These are phyloP conservation scores for Brachyopa scutellaris DNA, from an alignment of 2,888 invertebrate genomes.

Conservation along the genomic window DNA sequence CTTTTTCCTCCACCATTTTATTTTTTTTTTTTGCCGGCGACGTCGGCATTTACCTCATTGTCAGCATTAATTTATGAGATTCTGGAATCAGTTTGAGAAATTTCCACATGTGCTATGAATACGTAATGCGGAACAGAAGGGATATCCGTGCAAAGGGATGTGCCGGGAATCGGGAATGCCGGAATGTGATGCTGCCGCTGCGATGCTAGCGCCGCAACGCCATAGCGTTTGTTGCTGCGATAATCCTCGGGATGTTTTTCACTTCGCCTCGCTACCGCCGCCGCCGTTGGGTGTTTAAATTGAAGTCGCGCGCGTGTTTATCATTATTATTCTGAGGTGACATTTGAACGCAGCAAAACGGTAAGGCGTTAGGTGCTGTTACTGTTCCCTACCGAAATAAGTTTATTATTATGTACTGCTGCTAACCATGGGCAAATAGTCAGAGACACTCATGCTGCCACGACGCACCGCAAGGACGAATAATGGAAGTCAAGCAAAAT, in stretches of 20 bases:
- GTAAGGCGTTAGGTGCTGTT: slow-evolving; percentile 60
- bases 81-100: slow-evolving; percentile 71
- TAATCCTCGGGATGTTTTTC: slow-evolving; percentile 65
- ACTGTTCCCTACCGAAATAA: slow-evolving; percentile 42
- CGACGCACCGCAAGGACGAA: slow-evolving; percentile 45
- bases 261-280: background rate
- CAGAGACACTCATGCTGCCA: background rate
- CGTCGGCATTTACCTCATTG: slow-evolving; percentile 70
- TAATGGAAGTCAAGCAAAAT: slow-evolving; percentile 71
- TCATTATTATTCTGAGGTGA: slow-evolving; percentile 72
- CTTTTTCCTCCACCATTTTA: background rate
- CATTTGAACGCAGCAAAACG: slow-evolving; percentile 71
- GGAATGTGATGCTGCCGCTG: background rate
- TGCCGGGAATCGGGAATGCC: too few relatives aligned
- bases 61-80: slow-evolving; percentile 72
- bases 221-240: slow-evolving; percentile 52
- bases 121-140: slow-evolving; percentile 57
- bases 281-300: slow-evolving; percentile 37
- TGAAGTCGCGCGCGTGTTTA: slow-evolving; percentile 71
- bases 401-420: slow-evolving; percentile 61
- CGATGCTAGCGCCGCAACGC: slow-evolving; percentile 16
- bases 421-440: slow-evolving; percentile 45
- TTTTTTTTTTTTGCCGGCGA: slow-evolving; percentile 27
- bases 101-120: slow-evolving; percentile 72
- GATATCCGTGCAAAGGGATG: slow-evolving; percentile 48